phyloP scores from a whole-genome alignment of 2,113 vertebrate species.

The Sorex fumeus region DNA sequence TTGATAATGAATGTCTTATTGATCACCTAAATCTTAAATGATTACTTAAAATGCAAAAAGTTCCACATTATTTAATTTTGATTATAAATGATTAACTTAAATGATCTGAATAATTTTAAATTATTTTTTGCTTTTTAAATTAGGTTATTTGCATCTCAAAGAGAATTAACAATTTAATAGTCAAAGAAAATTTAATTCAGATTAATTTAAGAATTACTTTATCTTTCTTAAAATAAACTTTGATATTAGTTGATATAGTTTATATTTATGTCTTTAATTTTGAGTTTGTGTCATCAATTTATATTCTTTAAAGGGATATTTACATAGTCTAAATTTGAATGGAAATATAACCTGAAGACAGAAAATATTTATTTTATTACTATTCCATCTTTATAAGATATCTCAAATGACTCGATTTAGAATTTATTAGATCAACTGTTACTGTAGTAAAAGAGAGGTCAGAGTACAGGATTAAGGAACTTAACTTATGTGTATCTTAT shows the following conservation, averaged over 20 bases:
- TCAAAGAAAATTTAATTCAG: not conserved
- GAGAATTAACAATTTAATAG: not conserved
- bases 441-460: too few species aligned
- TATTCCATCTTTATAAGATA: too few species aligned
- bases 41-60: not conserved
- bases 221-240: not conserved
- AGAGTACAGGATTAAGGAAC: too few species aligned
- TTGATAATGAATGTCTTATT: not conserved
- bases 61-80: not conserved
- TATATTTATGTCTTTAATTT: not conserved
- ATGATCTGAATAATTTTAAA: not conserved
- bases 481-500: too few species aligned
- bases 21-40: not conserved
- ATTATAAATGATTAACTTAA: not conserved
- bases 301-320: too few species aligned
- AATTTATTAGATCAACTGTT: too few species aligned
- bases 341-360: constrained; percentile 25
- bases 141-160: not conserved
- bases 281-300: not conserved
- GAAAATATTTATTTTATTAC: not conserved
- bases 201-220: not conserved
- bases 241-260: not conserved
- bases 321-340: not conserved
- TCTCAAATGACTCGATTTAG: too few species aligned
- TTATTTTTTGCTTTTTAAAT: not conserved